Base-by-base conservation (phyloP, 2,888 invertebrate species). In the Xylocampa areola region DNA sequence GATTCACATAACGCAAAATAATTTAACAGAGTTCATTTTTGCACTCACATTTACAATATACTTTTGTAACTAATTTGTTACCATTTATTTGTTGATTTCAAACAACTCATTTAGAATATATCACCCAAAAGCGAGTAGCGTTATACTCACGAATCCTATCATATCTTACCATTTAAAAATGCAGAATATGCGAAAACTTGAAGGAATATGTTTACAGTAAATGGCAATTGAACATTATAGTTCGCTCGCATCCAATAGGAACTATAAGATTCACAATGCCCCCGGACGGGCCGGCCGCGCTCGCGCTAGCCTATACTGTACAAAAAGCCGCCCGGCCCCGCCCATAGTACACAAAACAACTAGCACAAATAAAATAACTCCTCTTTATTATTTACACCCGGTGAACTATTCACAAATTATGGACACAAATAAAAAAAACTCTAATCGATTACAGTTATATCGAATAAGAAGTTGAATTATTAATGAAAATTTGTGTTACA, bases 1-100 rank as follows among this genome's bases (percentile, higher is more conserved):
- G 89, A 90, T 92, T 92, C 93, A 93, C 91, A 92, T 94, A 94
- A 94, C 94, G 93, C 94, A 94, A 94, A 94, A 94, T 94, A 94
- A 94, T 94, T 94, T 94, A 94, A 94, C 92, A 90, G 91, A 91
- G 91, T 94, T 90, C 92, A 91, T 91, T 91, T 93, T 93, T 92
- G 92, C 92, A 92, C 92, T 93, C 91, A 92, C 91, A 94, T 93
- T 91, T 94, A 93, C 90, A 93, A 90, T 92, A 92, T 90, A 92
- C 85, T 88, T 88, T 82, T 84, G 92, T 91, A 90, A 93, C 92
- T 82, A 81, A 81, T 86, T 81, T 85, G 90, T 90, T 90, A 90
- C 90, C 80, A 83, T 85, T 85, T 85, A 86, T 87, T 85, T 87
- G 87, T 89, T 86, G 87, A 87, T 86, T 86, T 87, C 85, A 88